Evolutionary conservation across 2,113 vertebrate species (phyloP).

Genomic region (Calypte anna): DNA sequence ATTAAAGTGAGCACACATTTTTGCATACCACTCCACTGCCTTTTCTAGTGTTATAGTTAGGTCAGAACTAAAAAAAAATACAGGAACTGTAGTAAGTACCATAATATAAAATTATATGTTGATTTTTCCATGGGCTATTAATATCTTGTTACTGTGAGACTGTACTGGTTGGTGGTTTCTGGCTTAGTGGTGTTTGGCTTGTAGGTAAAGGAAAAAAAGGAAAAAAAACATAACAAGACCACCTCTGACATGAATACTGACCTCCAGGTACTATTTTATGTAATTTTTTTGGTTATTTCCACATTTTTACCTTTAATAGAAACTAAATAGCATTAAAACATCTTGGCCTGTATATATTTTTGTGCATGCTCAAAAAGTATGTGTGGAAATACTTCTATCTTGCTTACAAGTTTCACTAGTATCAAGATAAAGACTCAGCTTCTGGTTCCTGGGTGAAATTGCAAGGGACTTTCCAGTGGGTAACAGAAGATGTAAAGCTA

Average conservation of each 20-base stretch:
- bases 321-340: not conserved
- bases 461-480: not conserved
- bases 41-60: conserved; percentile 12
- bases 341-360: not conserved
- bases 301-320: conserved; percentile 24
- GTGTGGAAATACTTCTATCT: not conserved
- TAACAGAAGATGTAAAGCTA: not conserved
- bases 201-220: conserved; percentile 71
- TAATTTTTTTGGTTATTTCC: conserved; percentile 51
- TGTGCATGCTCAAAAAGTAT: not conserved
- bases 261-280: conserved; percentile 51
- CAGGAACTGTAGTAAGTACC: conserved; percentile 8
- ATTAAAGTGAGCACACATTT: not conserved
- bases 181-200: conserved; percentile 75
- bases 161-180: conserved; percentile 64
- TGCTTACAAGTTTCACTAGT: conserved; percentile 6
- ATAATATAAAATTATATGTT: conserved; percentile 73
- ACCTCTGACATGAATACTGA: conserved; percentile 67
- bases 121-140: conserved; percentile 85
- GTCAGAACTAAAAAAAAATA: conserved; percentile 8
- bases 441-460: conserved; percentile 22
- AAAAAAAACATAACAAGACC: conserved; percentile 64
- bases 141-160: conserved; percentile 76
- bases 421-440: not conserved
- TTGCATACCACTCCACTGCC: not conserved